Base-by-base conservation (phyloP, 1,140 invertebrate species). In the Trachymyrmex septentrionalis region DNA sequence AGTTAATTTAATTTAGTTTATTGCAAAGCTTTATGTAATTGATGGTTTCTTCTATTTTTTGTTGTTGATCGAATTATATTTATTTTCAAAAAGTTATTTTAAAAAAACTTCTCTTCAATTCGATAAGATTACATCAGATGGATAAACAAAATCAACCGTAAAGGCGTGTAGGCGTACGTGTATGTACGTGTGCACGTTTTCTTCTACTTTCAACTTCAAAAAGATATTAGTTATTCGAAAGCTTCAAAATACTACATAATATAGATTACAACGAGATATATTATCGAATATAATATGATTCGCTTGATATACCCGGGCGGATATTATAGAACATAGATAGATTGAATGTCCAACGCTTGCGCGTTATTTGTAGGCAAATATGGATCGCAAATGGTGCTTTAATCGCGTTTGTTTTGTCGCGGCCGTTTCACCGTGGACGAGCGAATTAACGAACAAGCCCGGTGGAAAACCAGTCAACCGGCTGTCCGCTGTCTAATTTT, bases 371-470 rank as follows among this genome's bases (percentile, higher is more conserved):
- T 61, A 84, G 80, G 10, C 55, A 82, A 73, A 84, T 84, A 84
- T 73, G 69, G 72, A 84, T 84, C 21, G 64, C 64, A 50, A 44
- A 75, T 72, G 78, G 21, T 69, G 69, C 55, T 75, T 84, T 84
- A 84, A 84, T 75, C 80, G 80, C 69, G 44, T 75, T 84, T 75
- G 80, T 84, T 81, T 81, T 75, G 80, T 50, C 69, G 38, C 53
- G 69, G 34, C 24, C 69, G 80, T 73, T 84, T 61, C 69, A 84
- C 44, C 67, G 80, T 57, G 80, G 24, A 73, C 19, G 69, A 34
- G 55, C 38, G 69, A 73, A 82, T 73, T 82, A 82, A 73, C 80
- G 67, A 48, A 19, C 80, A 24, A 71, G 64, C 34, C 38, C 19
- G 34, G 67, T 48, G 80, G 34, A 61, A 82, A 82, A 73, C 67